Conservation (phyloP, 1,140 invertebrate species). For the Ephestia elutella region DNA sequence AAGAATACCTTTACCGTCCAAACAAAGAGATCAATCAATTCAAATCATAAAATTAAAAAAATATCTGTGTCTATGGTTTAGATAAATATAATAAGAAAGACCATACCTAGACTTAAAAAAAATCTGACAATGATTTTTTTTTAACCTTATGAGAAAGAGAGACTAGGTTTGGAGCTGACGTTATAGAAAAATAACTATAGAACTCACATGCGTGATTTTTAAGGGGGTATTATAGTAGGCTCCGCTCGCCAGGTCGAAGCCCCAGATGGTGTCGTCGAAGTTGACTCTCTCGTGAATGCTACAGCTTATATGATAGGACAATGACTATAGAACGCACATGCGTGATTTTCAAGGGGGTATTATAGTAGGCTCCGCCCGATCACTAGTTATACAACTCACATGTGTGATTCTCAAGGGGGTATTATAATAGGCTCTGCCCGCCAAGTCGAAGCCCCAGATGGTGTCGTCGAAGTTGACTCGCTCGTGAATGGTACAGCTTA, state of each 20-base stretch:
- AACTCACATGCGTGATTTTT: constrained; percentile 29
- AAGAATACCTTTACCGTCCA: too few relatives aligned
- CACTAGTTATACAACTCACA: too few relatives aligned
- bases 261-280: constrained; percentile 46
- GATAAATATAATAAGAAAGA: too few relatives aligned
- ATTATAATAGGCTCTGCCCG: constrained; percentile 33
- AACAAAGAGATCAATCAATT: too few relatives aligned
- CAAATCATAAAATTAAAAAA: too few relatives aligned
- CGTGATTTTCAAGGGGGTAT: constrained; percentile 31
- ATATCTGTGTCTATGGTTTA: too few relatives aligned
- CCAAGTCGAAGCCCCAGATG: constrained; percentile 41
- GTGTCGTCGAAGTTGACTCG: constrained; percentile 44
- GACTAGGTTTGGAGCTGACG: too few relatives aligned
- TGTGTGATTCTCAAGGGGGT: constrained; percentile 31
- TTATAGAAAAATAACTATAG: too few relatives aligned
- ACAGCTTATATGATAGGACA: too few relatives aligned
- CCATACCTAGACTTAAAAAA: too few relatives aligned
- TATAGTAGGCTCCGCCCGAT: constrained; percentile 34
- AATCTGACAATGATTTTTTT: too few relatives aligned
- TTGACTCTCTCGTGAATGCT: constrained; percentile 39
- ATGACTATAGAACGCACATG: constrained; percentile 17
- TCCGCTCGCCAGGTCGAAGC: constrained; percentile 38
- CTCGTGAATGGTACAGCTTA: constrained; percentile 39
- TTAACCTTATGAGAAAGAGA: too few relatives aligned
- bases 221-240: constrained; percentile 32